phyloP scores from a whole-genome alignment of 2,797 vertebrate genomes.

The Spinibarbus caldwelli region DNA sequence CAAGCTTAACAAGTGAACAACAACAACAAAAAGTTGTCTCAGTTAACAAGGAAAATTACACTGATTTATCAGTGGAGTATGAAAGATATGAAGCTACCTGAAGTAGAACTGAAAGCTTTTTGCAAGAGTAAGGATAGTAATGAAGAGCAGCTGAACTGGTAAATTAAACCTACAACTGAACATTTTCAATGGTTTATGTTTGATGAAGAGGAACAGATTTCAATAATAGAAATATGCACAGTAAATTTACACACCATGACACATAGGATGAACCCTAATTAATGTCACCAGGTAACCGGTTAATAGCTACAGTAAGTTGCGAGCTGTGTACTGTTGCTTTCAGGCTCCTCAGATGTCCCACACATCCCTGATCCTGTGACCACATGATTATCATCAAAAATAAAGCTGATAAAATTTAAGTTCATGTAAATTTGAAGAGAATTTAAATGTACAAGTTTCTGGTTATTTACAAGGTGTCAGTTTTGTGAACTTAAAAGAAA shows the following conservation, averaged over 20 bases:
- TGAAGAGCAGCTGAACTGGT: not conserved
- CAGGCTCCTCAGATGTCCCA: not conserved
- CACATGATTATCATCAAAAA: not conserved
- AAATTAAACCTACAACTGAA: not conserved
- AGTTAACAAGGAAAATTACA: not conserved
- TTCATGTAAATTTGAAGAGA: not conserved
- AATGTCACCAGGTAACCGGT: too few relatives aligned
- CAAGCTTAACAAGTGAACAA: not conserved
- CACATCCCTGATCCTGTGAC: not conserved
- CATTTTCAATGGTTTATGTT: not conserved
- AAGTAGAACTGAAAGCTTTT: not conserved
- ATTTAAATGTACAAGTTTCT: not conserved
- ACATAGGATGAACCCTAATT: not conserved
- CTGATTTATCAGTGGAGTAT: not conserved
- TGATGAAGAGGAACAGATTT: not conserved
- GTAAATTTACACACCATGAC: not conserved
- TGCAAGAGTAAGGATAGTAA: not conserved
- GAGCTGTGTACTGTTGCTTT: too few relatives aligned
- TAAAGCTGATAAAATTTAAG: not conserved
- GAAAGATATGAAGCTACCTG: not conserved
- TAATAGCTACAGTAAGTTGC: too few relatives aligned
- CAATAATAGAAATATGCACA: too few relatives aligned
- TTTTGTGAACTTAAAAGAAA: not conserved
- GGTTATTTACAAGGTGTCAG: not conserved
- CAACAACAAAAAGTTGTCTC: not conserved